Conservation (phyloP, 1,140 invertebrate species). For the Drosophila oshimai region DNA sequence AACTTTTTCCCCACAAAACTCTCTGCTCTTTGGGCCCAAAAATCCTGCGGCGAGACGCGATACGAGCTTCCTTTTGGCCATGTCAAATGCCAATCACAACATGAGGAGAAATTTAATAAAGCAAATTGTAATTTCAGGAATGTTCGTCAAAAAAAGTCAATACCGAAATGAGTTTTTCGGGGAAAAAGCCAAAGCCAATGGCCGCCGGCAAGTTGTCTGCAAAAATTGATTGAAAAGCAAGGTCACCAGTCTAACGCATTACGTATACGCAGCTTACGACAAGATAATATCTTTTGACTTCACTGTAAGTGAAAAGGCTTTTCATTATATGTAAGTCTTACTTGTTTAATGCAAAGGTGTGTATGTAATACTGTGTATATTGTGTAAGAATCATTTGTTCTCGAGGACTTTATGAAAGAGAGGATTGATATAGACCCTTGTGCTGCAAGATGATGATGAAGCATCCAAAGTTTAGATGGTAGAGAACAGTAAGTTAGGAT, state of each 20-base stretch:
- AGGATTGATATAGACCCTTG: too few relatives aligned
- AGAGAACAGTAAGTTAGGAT: too few relatives aligned
- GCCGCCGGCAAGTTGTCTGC: conserved; percentile 17
- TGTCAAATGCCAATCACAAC: conserved; percentile 48
- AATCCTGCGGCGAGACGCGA: background rate
- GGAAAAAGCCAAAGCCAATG: conserved; percentile 25
- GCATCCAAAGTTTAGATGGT: too few relatives aligned
- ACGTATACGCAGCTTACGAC: conserved; percentile 48
- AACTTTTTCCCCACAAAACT: conserved; percentile 56
- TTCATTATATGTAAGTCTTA: background rate
- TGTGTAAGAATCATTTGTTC: too few relatives aligned
- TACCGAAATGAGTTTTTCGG: conserved; percentile 31
- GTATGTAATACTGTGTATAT: too few relatives aligned
- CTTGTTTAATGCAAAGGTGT: background rate
- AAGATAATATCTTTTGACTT: conserved; percentile 17
- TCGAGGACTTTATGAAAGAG: too few relatives aligned
- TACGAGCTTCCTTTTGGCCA: conserved; percentile 1
- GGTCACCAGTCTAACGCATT: conserved; percentile 22
- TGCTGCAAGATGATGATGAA: too few relatives aligned
- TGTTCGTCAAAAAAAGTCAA: conserved; percentile 40
- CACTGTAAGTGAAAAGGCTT: conserved; percentile 24
- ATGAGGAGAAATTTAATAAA: conserved; percentile 44
- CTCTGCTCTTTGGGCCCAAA: background rate
- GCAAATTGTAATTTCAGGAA: conserved; percentile 44
- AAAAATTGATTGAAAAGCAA: conserved; percentile 3